Evolutionary conservation across 2,888 invertebrate genomes (phyloP).

Genomic region (Cerastoderma edule): DNA sequence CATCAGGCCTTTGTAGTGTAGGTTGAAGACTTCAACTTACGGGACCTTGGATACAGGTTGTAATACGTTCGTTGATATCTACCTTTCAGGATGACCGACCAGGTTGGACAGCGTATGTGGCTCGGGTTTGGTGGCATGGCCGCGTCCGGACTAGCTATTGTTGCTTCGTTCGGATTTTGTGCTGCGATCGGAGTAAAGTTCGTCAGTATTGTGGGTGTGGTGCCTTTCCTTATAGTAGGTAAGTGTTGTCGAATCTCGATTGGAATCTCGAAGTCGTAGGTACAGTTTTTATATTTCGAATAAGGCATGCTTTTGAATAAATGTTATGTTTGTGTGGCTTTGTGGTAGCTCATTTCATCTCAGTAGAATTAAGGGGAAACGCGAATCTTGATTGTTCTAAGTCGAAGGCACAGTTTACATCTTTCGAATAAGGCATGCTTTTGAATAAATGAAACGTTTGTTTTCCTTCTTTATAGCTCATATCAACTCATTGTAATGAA

Average conservation of each 20-base stretch:
- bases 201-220: conserved; percentile 35
- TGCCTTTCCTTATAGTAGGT: conserved; percentile 34
- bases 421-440: too few relatives aligned
- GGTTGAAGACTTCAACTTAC: background rate
- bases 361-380: too few relatives aligned
- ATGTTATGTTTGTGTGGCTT: too few relatives aligned
- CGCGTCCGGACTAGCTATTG: conserved; percentile 31
- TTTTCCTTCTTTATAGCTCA: too few relatives aligned
- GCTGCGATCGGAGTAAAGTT: conserved; percentile 25
- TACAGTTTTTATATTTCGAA: too few relatives aligned
- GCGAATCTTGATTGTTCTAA: too few relatives aligned
- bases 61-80: background rate
- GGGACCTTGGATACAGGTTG: background rate
- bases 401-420: too few relatives aligned
- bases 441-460: too few relatives aligned
- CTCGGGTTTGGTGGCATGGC: conserved; percentile 26
- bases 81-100: conserved; percentile 27
- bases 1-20: background rate
- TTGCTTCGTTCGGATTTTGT: conserved; percentile 22
- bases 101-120: conserved; percentile 22
- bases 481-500: too few relatives aligned
- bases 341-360: too few relatives aligned
- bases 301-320: too few relatives aligned
- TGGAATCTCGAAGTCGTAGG: too few relatives aligned
- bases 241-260: background rate